Conservation (phyloP, 2,797 vertebrate genomes). For the Lophotriccus pileatus region DNA sequence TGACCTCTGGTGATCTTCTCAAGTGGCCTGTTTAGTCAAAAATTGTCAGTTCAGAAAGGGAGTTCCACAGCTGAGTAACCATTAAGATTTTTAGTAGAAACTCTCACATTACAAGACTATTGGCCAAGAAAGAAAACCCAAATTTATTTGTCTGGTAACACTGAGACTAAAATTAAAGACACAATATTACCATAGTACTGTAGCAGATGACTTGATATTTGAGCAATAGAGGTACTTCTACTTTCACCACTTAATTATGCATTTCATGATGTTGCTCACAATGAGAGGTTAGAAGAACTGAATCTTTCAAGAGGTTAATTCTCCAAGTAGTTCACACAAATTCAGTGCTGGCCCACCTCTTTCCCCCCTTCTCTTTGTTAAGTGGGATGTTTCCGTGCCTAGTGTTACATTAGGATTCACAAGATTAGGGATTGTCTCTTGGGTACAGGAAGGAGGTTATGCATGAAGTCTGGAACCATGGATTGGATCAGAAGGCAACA, state of each 20-base stretch:
- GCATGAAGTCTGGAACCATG: background rate
- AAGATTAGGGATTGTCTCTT: background rate
- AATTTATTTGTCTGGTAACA: background rate
- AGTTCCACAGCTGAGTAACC: background rate
- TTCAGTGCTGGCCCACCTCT: background rate
- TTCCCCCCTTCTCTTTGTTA: background rate
- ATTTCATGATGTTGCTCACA: background rate
- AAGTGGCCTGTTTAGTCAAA: background rate
- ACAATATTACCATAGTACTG: background rate
- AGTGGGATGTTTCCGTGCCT: background rate
- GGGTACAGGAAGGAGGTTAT: background rate
- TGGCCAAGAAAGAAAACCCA: background rate
- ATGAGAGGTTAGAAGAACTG: background rate
- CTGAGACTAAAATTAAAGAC: background rate
- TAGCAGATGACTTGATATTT: background rate
- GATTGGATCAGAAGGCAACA: background rate
- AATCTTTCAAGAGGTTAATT: background rate
- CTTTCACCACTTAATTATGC: background rate
- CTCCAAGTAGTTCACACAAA: background rate
- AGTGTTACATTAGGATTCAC: background rate
- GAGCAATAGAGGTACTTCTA: background rate
- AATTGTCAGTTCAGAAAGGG: background rate
- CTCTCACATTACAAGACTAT: background rate
- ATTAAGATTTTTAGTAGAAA: background rate
- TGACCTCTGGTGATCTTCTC: background rate